Evolutionary conservation across 1,140 invertebrate species (phyloP).

Genomic region (Drosophila orosa): DNA sequence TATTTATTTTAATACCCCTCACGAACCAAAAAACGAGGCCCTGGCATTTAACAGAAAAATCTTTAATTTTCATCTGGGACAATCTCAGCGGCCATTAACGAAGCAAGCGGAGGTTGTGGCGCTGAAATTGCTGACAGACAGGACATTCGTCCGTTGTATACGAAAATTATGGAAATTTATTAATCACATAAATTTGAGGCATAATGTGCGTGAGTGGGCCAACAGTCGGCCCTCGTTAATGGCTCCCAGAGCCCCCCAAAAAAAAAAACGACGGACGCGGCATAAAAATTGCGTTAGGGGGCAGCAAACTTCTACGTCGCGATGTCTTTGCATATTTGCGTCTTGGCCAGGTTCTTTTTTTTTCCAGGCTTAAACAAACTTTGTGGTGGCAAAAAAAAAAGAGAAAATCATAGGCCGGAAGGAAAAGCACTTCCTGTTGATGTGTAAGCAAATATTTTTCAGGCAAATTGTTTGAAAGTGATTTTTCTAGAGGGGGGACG

Average conservation of each 20-base stretch:
- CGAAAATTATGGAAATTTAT: conserved; percentile 81
- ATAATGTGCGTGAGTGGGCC: conserved; percentile 71
- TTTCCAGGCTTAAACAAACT: conserved; percentile 71
- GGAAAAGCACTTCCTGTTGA: conserved; percentile 52
- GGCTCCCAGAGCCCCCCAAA: conserved; percentile 71
- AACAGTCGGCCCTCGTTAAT: conserved; percentile 61
- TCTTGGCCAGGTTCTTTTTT: conserved; percentile 9
- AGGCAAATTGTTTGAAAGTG: conserved; percentile 75
- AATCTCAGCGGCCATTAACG: conserved; percentile 59
- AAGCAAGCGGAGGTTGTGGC: neutral
- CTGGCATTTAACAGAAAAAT: conserved; percentile 51
- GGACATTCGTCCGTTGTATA: conserved; percentile 50
- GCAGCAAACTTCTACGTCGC: conserved; percentile 15
- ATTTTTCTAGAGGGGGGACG: conserved; percentile 43
- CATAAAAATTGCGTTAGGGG: conserved; percentile 76
- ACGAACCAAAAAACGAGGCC: conserved; percentile 22
- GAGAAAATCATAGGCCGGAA: conserved; percentile 3
- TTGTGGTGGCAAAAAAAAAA: conserved; percentile 36
- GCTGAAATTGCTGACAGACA: conserved; percentile 60
- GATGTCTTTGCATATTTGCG: conserved; percentile 28
- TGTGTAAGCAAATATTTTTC: conserved; percentile 77
- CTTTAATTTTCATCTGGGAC: conserved; percentile 77
- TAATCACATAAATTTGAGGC: conserved; percentile 82
- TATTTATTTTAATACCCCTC: conserved; percentile 69
- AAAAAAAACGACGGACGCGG: conserved; percentile 47